Conservation (phyloP, 2,113 vertebrate genomes). For the Rana temporaria region DNA sequence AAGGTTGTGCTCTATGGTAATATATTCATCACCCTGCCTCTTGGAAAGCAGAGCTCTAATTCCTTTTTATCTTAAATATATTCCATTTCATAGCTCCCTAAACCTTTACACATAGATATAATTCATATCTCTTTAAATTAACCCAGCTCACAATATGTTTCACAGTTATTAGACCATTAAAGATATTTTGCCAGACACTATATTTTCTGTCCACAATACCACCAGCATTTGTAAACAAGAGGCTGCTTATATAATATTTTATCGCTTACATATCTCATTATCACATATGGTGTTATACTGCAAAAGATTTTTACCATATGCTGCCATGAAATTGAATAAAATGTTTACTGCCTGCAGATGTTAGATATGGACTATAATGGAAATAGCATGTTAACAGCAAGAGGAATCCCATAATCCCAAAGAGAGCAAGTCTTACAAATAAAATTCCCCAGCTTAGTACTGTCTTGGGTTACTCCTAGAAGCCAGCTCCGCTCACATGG, state of each 20-base stretch:
- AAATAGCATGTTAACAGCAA: constrained; percentile 23
- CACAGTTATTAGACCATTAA: no score
- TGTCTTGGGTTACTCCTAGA: background rate
- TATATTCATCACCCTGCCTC: no score
- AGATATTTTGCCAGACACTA: no score
- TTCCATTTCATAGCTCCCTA: no score
- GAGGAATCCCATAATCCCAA: constrained; percentile 24
- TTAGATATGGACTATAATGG: constrained; percentile 30
- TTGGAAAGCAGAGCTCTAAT: no score
- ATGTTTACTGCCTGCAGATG: constrained; percentile 49
- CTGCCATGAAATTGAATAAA: constrained; percentile 8
- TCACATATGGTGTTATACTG: constrained; percentile 33
- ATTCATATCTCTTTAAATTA: no score
- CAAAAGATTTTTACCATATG: constrained; percentile 31
- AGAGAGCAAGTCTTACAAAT: constrained; percentile 19
- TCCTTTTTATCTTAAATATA: no score
- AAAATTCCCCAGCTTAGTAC: background rate
- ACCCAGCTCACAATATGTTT: no score
- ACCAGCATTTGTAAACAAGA: background rate
- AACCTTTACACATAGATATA: no score
- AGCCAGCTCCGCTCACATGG: constrained; percentile 9
- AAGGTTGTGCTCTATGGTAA: no score
- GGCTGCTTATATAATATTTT: background rate
- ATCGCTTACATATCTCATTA: constrained; percentile 9
- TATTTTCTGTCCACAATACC: background rate